Evolutionary conservation across 2,113 vertebrate genomes (phyloP).

Genomic region (Aegypius monachus): DNA sequence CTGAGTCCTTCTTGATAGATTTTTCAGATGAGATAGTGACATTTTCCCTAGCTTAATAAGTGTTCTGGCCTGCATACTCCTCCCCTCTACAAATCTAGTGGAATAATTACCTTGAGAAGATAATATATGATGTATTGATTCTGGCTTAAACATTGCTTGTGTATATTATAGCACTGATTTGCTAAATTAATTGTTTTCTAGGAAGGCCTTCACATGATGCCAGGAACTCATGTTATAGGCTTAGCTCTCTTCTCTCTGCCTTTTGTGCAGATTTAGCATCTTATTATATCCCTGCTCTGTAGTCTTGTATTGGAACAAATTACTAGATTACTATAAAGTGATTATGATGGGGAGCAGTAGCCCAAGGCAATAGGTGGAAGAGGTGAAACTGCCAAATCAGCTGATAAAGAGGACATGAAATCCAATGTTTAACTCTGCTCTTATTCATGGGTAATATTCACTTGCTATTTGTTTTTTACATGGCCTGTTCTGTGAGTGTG

Average conservation of each 20-base stretch:
- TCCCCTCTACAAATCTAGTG: neutral
- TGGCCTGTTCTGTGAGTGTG: neutral
- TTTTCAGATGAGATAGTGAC: neutral
- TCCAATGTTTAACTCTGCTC: neutral
- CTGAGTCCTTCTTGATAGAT: neutral
- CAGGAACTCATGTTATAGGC: neutral
- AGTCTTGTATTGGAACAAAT: neutral
- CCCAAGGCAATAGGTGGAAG: neutral
- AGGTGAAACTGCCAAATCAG: neutral
- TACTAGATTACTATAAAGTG: neutral
- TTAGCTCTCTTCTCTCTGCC: neutral
- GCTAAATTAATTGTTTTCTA: neutral
- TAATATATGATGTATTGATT: neutral
- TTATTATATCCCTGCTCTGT: neutral
- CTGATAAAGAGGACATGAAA: neutral
- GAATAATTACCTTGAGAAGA: neutral
- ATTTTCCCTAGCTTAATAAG: neutral
- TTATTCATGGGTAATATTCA: neutral
- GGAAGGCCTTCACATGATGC: neutral
- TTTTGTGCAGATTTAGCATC: neutral
- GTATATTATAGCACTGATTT: neutral
- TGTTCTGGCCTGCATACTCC: neutral
- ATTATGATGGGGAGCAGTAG: neutral
- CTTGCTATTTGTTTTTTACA: neutral
- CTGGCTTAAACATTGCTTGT: neutral